Base-by-base conservation (phyloP, 1,140 invertebrate species). In the Myzus persicae region DNA sequence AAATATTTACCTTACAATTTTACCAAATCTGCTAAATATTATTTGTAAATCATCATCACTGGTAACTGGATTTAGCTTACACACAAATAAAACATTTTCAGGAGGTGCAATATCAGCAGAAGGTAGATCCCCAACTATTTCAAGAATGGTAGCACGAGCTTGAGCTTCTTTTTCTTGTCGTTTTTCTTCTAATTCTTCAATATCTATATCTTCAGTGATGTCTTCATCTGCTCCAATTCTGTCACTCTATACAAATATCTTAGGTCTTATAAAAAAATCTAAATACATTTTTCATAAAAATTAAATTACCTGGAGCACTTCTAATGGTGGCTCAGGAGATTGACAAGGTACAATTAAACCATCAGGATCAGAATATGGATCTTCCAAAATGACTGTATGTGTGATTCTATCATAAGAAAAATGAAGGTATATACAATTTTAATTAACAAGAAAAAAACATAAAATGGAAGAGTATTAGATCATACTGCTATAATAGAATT, bases 61-160 rank as follows among this genome's bases (percentile, higher is more conserved):
- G 8, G 99, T 99, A 0, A 99, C 99, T 46, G 99, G 99, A 96
- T 99, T 99, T n/a, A 99, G 95, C 96, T 99, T 99, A 95, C 99
- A 99, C 18, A 99, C 98, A 96, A 99, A 99, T 0, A 99, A 95
- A 24, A 99, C 99, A 96, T 99, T 99, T 96, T 99, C 99, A 20
- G 99, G 99, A 1, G 99, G 99, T 40, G 98, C 98, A 95, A 99
- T 98, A 84, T 99, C 99, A 81, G 98, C 99, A 96, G 99, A 98
- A 1, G 99, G 99, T 91, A 99, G 96, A 95, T 99, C 99, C 1
- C 99, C 99, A 59, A 99, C 98, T 96, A 99, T 99, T 96, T 99
- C 99, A 81, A 99, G 96, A 94, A 99, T 99, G 38, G 99, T 99
- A 20, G 99, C 99, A 94, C 99, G 96, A 36, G 99, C 98, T 96